Evolutionary conservation across 1,140 invertebrate species (phyloP).

Genomic region (Papilio polytes): DNA sequence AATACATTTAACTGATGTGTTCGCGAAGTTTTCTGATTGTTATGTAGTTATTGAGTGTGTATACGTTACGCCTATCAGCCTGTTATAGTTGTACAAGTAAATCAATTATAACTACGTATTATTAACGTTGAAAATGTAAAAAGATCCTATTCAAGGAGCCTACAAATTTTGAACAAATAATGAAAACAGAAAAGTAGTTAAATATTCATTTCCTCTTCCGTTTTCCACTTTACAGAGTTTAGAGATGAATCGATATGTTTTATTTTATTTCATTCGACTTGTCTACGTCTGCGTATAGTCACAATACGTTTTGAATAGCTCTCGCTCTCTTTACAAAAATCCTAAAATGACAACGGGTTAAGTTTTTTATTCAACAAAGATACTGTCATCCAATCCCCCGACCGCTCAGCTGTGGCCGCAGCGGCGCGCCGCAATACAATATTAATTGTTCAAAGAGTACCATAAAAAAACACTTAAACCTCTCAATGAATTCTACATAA

Average conservation of each 20-base stretch:
- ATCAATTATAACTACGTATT: neutral
- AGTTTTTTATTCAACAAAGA: conserved; percentile 55
- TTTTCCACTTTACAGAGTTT: neutral
- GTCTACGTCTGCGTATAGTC: neutral
- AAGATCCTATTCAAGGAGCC: neutral
- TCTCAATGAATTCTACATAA: conserved; percentile 71
- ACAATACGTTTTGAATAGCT: neutral
- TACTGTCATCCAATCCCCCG: conserved; percentile 64
- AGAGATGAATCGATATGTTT: neutral
- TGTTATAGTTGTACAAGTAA: neutral
- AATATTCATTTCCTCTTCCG: conserved; percentile 11
- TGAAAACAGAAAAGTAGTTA: conserved; percentile 8
- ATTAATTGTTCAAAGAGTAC: conserved; percentile 61
- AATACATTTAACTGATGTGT: neutral
- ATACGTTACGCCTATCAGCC: neutral
- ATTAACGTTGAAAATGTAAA: neutral
- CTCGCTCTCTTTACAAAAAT: neutral
- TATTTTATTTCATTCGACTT: neutral
- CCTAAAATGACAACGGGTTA: conserved; percentile 50
- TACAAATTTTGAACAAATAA: neutral
- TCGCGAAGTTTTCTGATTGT: neutral
- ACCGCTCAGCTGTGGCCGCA: conserved; percentile 56
- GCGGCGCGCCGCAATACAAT: conserved; percentile 56
- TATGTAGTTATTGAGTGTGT: neutral
- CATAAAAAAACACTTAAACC: conserved; percentile 59